A percentile compares a stretch with the other conserved stretches of the same genome.
Conservation (phyloP, 1,140 invertebrate species). For the Dryas iulia region DNA sequence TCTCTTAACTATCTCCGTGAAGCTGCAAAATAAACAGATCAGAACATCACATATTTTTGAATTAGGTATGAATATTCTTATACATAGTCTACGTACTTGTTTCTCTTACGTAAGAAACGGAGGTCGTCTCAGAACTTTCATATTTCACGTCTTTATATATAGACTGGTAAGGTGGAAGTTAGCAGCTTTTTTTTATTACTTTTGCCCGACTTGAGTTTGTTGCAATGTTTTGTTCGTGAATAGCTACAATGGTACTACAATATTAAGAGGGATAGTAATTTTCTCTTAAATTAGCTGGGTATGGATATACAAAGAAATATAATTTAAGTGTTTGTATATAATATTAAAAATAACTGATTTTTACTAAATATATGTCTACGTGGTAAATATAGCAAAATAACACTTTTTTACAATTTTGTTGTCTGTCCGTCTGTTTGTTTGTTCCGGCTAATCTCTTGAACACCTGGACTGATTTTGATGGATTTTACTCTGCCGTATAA, state of each 20-base stretch:
- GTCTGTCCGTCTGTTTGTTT: too few species aligned
- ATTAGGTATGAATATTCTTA: neutral
- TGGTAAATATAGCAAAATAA: too few species aligned
- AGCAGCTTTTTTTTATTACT: slow-evolving; percentile 13
- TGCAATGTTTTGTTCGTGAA: slow-evolving; percentile 14
- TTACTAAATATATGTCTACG: too few species aligned
- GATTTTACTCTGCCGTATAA: too few species aligned
- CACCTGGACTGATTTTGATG: too few species aligned
- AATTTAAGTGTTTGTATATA: too few species aligned
- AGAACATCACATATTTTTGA: neutral
- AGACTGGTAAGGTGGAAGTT: slow-evolving; percentile 8
- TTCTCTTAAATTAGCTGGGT: neutral
- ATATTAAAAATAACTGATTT: too few species aligned
- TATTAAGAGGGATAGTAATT: neutral
- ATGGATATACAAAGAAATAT: neutral
- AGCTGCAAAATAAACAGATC: neutral
- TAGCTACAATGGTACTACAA: slow-evolving; percentile 12
- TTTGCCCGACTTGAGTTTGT: slow-evolving; percentile 7
- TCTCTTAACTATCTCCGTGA: too few species aligned
- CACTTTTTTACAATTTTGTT: too few species aligned
- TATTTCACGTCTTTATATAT: slow-evolving; percentile 5
- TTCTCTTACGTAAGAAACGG: slow-evolving; percentile 27
- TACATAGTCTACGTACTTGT: neutral
- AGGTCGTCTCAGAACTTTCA: slow-evolving; percentile 3
- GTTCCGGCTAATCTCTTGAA: too few species aligned